phyloP scores from a whole-genome alignment of 35 echinoderm and acorn worm genomes.

The Stichopus chloronotus region DNA sequence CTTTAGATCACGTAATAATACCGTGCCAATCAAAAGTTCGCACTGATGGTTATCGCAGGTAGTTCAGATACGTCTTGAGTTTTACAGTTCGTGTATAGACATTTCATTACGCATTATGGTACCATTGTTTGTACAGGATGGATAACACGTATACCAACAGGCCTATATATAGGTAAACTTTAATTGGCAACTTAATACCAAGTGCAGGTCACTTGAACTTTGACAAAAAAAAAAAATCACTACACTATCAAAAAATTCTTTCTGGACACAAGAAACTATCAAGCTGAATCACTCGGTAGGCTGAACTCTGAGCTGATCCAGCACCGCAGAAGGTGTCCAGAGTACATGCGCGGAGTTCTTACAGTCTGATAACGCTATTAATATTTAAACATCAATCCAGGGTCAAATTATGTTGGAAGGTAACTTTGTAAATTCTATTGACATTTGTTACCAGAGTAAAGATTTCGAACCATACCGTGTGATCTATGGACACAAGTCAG shows the following conservation, averaged over 20 bases:
- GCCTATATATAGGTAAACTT: background rate
- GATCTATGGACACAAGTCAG: background rate
- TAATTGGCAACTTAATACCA: background rate
- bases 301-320: too few relatives aligned
- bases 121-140: too few relatives aligned
- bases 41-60: too few relatives aligned
- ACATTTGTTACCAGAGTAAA: background rate
- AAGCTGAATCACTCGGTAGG: too few relatives aligned
- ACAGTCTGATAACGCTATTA: background rate
- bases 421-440: slow-evolving; percentile 19
- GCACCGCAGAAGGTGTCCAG: too few relatives aligned
- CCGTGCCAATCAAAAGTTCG: too few relatives aligned
- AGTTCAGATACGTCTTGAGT: background rate
- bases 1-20: too few relatives aligned
- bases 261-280: too few relatives aligned
- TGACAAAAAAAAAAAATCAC: background rate
- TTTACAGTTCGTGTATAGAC: too few relatives aligned
- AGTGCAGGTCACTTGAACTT: slow-evolving; percentile 3
- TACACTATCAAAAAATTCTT: too few relatives aligned
- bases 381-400: slow-evolving; percentile 1
- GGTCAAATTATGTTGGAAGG: slow-evolving; percentile 24
- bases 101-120: too few relatives aligned
- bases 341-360: background rate
- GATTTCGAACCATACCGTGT: background rate
- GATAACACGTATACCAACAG: background rate